phyloP scores from a whole-genome alignment of 2,888 invertebrate species.

The Phanerotoma sp. region DNA sequence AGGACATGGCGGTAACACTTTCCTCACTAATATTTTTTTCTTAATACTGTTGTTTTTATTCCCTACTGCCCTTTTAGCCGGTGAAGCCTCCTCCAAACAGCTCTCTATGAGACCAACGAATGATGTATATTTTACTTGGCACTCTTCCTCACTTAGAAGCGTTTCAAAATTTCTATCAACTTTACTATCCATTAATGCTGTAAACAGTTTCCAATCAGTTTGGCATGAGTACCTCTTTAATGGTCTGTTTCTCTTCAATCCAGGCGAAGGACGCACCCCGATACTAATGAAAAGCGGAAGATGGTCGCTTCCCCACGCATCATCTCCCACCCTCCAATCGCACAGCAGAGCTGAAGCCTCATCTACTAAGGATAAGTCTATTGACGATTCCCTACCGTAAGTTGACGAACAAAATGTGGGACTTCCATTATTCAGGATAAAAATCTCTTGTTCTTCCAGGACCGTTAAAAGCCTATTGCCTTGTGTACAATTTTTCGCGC shows the following conservation, averaged over 20 bases:
- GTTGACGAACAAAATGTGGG: constrained; percentile 5
- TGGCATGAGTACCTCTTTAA: too few relatives aligned
- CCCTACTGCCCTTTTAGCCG: not conserved
- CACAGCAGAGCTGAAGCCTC: not conserved
- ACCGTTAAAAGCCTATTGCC: not conserved
- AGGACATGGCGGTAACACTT: not conserved
- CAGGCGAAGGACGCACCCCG: not conserved
- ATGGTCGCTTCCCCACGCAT: constrained; percentile 22
- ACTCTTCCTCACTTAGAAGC: too few relatives aligned
- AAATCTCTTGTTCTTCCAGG: not conserved
- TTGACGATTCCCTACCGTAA: constrained; percentile 4
- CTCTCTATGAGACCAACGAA: too few relatives aligned
- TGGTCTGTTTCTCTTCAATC: not conserved
- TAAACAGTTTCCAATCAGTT: too few relatives aligned
- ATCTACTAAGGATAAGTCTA: constrained; percentile 20
- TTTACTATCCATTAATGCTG: too few relatives aligned
- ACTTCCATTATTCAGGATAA: not conserved
- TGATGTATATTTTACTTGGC: too few relatives aligned
- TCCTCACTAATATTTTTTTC: not conserved
- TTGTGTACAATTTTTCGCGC: not conserved
- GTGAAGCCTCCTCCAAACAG: not conserved
- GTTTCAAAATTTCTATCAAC: too few relatives aligned
- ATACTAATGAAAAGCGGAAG: constrained; percentile 7
- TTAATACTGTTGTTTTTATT: not conserved
- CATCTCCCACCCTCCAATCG: constrained; percentile 11